Evolutionary conservation across 1,140 invertebrate species (phyloP), one percentile per base, ranked within the genome.

Genomic region (Eciton burchellii): DNA sequence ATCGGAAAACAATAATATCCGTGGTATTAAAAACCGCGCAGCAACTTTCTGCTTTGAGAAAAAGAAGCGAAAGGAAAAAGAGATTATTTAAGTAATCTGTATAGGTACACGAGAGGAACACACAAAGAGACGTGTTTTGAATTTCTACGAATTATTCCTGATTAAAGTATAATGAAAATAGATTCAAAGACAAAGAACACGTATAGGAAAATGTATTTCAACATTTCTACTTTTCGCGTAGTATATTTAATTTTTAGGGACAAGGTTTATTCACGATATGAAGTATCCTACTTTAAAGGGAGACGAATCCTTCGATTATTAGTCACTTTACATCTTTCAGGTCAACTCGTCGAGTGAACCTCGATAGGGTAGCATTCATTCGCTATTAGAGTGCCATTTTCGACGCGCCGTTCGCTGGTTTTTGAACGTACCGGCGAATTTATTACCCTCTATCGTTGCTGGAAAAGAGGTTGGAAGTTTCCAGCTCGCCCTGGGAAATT

Each of bases 1-100:
- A 73, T 60, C 24, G 56, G 56, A 6, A 73, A 73, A 45, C 41
- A 73, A 60, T 73, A 73, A 47, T 73, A 60, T 73, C 60, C 56
- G 24, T 60, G 60, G 43, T 60, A 73, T 73, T 59, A 14, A 19
- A 59, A 60, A 43, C 35, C 1, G 16, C 60, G 35, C 24, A 26
- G 29, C 12, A 29, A 16, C 4, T 35, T 43, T 59, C 9, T 35
- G 6, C 35, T 14, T 72, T 41, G 12, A 2, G 3, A 45, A 73
- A 73, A 45, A 26, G 3, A 49, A 16, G 43, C 11, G 29, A 12
- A 35, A n/a, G n/a, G n/a, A n/a, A n/a, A n/a, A n/a, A n/a, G n/a
- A n/a, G n/a, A n/a, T n/a, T n/a, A n/a, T n/a, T n/a, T n/a, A n/a
- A n/a, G n/a, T n/a, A n/a, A n/a, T n/a, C n/a, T n/a, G n/a, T n/a